Conservation (phyloP, 2,888 invertebrate genomes). For the Aphodius sticticus region DNA sequence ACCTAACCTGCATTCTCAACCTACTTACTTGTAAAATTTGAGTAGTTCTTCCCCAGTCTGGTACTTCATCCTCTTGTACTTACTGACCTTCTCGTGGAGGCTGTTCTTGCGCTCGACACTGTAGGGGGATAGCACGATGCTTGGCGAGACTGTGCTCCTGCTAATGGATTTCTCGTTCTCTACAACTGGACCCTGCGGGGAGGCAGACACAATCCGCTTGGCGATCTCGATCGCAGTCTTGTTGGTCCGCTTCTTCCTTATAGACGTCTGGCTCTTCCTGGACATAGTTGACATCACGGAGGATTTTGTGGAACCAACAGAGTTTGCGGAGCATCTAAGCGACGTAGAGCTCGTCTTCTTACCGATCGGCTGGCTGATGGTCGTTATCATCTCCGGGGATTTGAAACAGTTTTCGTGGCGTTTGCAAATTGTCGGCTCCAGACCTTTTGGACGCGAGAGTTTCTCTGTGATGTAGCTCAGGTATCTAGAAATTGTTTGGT, state of each 20-base stretch:
- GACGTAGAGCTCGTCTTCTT: conserved; percentile 8
- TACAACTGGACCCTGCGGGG: neutral
- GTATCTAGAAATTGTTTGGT: neutral
- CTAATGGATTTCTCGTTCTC: neutral
- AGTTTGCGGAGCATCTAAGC: neutral
- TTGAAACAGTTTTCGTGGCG: conserved; percentile 36
- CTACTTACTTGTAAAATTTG: conserved; percentile 32
- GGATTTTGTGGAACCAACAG: conserved; percentile 15
- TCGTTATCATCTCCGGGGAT: conserved; percentile 5
- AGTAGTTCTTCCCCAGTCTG: conserved; percentile 30
- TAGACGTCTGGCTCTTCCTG: conserved; percentile 11
- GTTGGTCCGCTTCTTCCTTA: neutral
- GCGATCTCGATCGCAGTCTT: neutral
- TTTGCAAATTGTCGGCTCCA: conserved; percentile 10
- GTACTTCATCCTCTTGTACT: conserved; percentile 20
- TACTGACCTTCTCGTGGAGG: conserved; percentile 15
- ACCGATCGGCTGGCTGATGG: conserved; percentile 9
- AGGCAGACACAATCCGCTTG: conserved; percentile 6
- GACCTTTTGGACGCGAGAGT: neutral
- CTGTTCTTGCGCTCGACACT: neutral
- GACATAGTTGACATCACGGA: conserved; percentile 1
- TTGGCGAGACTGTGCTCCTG: conserved; percentile 8
- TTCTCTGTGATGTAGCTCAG: neutral
- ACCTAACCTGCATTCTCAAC: neutral
- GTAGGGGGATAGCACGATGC: neutral